Evolutionary conservation across 35 echinoderm and acorn worm species (phyloP).

Genomic region (Chiridota heheva): DNA sequence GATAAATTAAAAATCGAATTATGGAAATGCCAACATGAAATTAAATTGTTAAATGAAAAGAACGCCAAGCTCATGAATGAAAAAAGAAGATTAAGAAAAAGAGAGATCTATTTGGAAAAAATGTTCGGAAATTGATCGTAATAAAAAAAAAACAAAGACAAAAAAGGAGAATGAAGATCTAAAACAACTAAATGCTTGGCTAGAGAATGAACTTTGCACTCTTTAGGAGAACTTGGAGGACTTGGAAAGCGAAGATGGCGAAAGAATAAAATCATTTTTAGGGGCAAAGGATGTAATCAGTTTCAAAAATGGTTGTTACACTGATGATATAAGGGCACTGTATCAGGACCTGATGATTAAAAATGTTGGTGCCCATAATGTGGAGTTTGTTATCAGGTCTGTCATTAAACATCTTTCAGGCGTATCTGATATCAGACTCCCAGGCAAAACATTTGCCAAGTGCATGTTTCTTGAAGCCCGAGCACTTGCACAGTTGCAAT

Average conservation of each 20-base stretch:
- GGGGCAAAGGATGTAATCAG: not conserved
- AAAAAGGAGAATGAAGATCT: not conserved
- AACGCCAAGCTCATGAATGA: no score
- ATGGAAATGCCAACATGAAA: not conserved
- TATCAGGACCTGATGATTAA: slow-evolving; percentile 17
- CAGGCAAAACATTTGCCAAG: slow-evolving; percentile 3
- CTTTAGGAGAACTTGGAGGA: not conserved
- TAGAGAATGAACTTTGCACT: not conserved
- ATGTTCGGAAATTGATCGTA: not conserved
- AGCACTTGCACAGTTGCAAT: slow-evolving; percentile 11
- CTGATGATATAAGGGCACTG: not conserved
- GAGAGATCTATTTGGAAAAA: not conserved
- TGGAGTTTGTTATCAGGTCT: slow-evolving; percentile 5
- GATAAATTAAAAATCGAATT: slow-evolving; percentile 20
- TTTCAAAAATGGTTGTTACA: not conserved
- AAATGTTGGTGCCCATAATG: slow-evolving; percentile 31
- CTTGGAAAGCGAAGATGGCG: not conserved
- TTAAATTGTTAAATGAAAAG: no score
- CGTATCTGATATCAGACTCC: not conserved
- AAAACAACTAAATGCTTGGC: not conserved
- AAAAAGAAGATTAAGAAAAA: no score
- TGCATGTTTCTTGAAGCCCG: not conserved
- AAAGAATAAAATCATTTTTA: not conserved
- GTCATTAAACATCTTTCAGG: not conserved
- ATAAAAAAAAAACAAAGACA: not conserved